Conservation (phyloP, 2,113 vertebrate species). For the Daubentonia madagascariensis region DNA sequence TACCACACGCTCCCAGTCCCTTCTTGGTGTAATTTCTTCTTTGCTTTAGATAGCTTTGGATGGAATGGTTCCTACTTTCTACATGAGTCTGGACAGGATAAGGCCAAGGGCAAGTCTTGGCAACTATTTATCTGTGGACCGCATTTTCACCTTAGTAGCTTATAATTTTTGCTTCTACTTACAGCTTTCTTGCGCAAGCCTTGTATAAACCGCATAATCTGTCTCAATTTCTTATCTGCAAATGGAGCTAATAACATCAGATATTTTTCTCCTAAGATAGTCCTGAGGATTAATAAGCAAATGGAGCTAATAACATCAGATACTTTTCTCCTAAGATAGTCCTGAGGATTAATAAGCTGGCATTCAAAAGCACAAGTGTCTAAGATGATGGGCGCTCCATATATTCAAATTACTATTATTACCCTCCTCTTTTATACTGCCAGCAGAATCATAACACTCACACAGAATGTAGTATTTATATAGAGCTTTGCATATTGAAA, state of each 20-base stretch:
- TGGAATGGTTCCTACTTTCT: neutral
- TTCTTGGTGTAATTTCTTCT: neutral
- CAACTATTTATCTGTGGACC: neutral
- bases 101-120: neutral
- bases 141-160: neutral
- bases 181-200: neutral
- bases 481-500: slow-evolving; percentile 4
- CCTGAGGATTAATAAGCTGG: neutral
- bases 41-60: neutral
- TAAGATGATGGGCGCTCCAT: neutral
- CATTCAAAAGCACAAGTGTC: slow-evolving; percentile 26
- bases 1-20: neutral
- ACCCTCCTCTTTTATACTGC: slow-evolving; percentile 3
- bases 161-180: neutral
- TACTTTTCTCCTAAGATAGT: slow-evolving; percentile 12
- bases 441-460: neutral
- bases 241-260: neutral
- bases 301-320: neutral
- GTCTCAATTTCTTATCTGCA: slow-evolving; percentile 49
- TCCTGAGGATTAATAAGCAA: slow-evolving; percentile 9
- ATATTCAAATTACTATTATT: slow-evolving; percentile 33
- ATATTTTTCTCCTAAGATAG: slow-evolving; percentile 4
- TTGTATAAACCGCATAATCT: neutral
- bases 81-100: neutral
- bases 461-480: neutral